Base-by-base conservation (phyloP, 2,797 vertebrate species). In the Crax fasciolata region DNA sequence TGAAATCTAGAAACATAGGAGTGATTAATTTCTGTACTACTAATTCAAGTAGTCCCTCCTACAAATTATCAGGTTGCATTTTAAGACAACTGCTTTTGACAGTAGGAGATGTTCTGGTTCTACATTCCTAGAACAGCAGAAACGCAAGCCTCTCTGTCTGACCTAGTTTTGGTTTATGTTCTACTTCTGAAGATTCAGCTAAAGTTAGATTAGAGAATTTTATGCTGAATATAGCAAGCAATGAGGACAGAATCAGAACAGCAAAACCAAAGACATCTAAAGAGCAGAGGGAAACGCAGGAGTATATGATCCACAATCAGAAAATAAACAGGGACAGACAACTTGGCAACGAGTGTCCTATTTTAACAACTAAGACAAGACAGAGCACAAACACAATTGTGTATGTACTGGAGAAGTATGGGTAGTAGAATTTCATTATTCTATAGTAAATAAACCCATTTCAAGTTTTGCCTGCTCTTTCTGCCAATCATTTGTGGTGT, bases 161-260 rank as follows among this genome's bases (percentile, higher is more conserved):
- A 61, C 65, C 89, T 80, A 87, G 41, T 92, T 89, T 57, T 21
- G n/a, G 55, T 12, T 57, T 20, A 57, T 16, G 27, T 39, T 93
- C 90, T 89, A 65, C 58, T 89, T 95, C 89, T 46, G 49, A 58
- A 84, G 18, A 79, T 79, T 49, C 55, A 72, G 39, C 82, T 93
- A 91, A 93, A 93, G 76, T 94, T 93, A 85, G 68, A 89, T 94
- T 93, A 85, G 68, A 89, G 54, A 84, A 67, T 80, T 87, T 80
- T 65, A 72, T 48, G 38, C 92, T 87, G 84, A 87, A 84, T 84
- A 95, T 71, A 94, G 82, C 51, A 84, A 49, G 73, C 41, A 84
- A 54, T 10, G 38, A 74, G 94, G 87, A 92, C 82, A 94, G 91
- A 96, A 95, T 54, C 52, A 57, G 87, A 96, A 84, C 76, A 90